Evolutionary conservation across 2,888 invertebrate genomes (phyloP), one percentile per base, ranked within the genome.

Genomic region (Eilema depressum): DNA sequence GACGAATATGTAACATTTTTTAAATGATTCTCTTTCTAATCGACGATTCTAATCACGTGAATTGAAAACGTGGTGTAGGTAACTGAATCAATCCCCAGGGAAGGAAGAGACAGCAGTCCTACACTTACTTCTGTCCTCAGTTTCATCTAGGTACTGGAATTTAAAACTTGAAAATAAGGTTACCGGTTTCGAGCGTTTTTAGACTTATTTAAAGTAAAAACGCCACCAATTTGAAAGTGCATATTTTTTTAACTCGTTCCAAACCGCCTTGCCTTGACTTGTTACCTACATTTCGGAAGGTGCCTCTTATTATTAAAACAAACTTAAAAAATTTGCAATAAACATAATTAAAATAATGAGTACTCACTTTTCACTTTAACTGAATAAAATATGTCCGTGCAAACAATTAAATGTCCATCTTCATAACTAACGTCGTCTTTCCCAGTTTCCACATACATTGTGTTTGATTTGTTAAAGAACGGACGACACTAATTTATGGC

Each of bases 391-490:
- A 88, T 68, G 53, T 82, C 77, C 2, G 83, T 86, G 74, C 91
- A 95, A 53, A 92, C 91, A 23, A 94, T 77, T 23, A 91, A 86
- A 74, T 82, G 87, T 4, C 91, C 89, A 71, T 93, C 93, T 78
- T 93, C 93, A 14, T 87, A 78, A 82, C 92, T 92, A 41, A 87
- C 75, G 68, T 92, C 90, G 74, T 93, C 92, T 77, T 88, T 91
- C 12, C 82, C 89, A 12, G 82, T 80, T 85, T 94, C 93, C 66
- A 92, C 76, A 78, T 94, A 91, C 95, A 95, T 94, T 77, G 80
- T 81, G 20, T 57, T 30, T 28, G 26, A 33, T 25, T 59, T 63
- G 63, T 59, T 37, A n/a, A 37, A 63, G 23, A 66, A 77, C 85
- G 88, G 88, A 90, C 75, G 81, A 41, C 37, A 71, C 64, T 78